These are phyloP conservation scores for Meda fulgida DNA, from an alignment of 2,797 vertebrate species.

Conservation along the genomic window DNA sequence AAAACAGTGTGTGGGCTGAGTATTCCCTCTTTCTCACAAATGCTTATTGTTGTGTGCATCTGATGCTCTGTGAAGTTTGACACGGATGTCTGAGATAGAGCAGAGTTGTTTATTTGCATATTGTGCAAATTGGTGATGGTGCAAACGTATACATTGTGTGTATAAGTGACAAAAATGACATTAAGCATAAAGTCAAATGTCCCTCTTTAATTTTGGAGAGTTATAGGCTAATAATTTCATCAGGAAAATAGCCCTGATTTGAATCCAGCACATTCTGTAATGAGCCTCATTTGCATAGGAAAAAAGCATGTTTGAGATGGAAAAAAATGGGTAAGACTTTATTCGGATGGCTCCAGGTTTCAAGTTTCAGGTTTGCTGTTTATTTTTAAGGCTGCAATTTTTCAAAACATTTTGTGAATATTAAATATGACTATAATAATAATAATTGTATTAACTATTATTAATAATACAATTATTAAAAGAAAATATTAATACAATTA, in stretches of 20 bases:
- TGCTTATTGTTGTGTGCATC: background rate
- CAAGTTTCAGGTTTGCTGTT: too few species aligned
- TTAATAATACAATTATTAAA: too few species aligned
- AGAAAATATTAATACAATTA: background rate
- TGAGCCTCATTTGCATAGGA: background rate
- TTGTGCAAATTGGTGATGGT: background rate
- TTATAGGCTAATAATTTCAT: background rate
- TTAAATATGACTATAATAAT: too few species aligned
- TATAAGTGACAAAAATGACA: background rate
- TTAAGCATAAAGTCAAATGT: background rate
- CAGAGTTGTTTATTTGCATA: conserved; percentile 1
- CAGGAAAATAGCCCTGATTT: background rate
- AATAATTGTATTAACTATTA: too few species aligned
- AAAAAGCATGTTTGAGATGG: background rate
- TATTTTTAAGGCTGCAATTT: too few species aligned
- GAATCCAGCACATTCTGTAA: conserved; percentile 1
- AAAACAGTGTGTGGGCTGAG: conserved; percentile 29
- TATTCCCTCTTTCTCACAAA: background rate
- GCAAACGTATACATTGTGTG: background rate
- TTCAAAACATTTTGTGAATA: too few species aligned
- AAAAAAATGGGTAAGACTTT: too few species aligned
- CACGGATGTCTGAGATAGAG: background rate
- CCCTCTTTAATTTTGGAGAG: background rate
- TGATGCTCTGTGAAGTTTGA: background rate
- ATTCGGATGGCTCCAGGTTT: too few species aligned